A percentile compares a stretch with the other conserved stretches of the same genome.
phyloP scores from a whole-genome alignment of 1,140 invertebrate species.

The Drosophila fuyamai region DNA sequence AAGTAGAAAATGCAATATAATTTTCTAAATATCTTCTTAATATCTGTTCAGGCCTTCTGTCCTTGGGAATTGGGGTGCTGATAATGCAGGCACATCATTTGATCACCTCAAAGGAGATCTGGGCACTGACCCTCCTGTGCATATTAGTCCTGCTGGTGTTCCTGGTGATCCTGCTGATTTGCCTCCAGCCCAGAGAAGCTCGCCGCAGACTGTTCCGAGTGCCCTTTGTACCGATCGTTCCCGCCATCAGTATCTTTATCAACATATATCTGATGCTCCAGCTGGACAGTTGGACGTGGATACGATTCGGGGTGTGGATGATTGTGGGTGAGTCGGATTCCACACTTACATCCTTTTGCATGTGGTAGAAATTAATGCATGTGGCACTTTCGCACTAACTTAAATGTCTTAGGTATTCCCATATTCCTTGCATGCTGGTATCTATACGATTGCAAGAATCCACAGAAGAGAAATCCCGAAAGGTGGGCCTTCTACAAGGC shows the following conservation, averaged over 20 bases:
- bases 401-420: conserved; percentile 67
- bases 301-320: conserved; percentile 90
- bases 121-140: conserved; percentile 62
- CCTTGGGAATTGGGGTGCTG: conserved; percentile 64
- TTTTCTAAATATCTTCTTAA: too few species aligned
- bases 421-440: conserved; percentile 80
- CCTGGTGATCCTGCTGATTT: conserved; percentile 63
- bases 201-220: conserved; percentile 85
- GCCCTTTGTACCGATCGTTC: conserved; percentile 90
- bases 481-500: conserved; percentile 53
- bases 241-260: conserved; percentile 89
- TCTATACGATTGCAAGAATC: conserved; percentile 72
- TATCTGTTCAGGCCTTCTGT: conserved; percentile 55
- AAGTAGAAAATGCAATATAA: background rate
- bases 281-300: conserved; percentile 89
- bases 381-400: conserved; percentile 40
- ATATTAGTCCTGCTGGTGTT: conserved; percentile 58
- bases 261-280: conserved; percentile 91
- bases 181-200: conserved; percentile 69
- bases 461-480: conserved; percentile 62
- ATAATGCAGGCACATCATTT: conserved; percentile 70
- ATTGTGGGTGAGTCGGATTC: conserved; percentile 85
- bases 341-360: conserved; percentile 23
- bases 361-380: conserved; percentile 66
- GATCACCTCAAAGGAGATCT: conserved; percentile 49